Percentiles rank a stretch among this genome's conserved stretches.
Conservation (phyloP, 2,888 invertebrate genomes). For the Hesperia comma region DNA sequence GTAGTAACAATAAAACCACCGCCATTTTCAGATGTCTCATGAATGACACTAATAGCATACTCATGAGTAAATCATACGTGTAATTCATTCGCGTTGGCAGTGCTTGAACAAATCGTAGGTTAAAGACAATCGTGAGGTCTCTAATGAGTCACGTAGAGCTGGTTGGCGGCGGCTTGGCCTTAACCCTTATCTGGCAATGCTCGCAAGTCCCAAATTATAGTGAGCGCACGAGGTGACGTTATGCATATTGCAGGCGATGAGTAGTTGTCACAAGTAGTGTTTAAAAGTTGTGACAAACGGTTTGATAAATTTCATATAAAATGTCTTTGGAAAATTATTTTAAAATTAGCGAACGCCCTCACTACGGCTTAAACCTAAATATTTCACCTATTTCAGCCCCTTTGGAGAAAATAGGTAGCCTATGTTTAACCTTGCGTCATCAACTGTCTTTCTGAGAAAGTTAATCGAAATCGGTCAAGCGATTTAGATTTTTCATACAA, state of each 20-base stretch:
- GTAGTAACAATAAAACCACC: no score
- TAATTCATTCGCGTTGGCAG: background rate
- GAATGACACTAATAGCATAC: background rate
- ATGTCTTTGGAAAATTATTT: no score
- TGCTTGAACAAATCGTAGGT: conserved; percentile 20
- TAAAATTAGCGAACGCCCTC: no score
- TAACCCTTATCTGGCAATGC: conserved; percentile 19
- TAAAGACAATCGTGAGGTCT: conserved; percentile 18
- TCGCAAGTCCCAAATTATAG: conserved; percentile 21
- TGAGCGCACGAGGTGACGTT: background rate
- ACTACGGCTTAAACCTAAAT: no score
- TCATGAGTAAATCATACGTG: background rate
- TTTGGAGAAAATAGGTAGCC: no score
- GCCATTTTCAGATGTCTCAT: background rate
- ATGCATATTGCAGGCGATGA: background rate
- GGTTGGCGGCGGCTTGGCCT: conserved; percentile 16
- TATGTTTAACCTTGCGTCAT: no score
- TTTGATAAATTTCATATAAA: no score
- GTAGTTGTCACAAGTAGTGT: background rate
- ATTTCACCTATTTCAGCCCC: no score
- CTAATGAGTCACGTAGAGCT: conserved; percentile 26
- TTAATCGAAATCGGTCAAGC: no score
- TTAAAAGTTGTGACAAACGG: no score
- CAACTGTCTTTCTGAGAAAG: no score
- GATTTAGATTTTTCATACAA: no score